A percentile compares a stretch with the other conserved stretches of the same genome.
Conservation (phyloP, 2,888 invertebrate genomes). For the Helicoverpa assulta region DNA sequence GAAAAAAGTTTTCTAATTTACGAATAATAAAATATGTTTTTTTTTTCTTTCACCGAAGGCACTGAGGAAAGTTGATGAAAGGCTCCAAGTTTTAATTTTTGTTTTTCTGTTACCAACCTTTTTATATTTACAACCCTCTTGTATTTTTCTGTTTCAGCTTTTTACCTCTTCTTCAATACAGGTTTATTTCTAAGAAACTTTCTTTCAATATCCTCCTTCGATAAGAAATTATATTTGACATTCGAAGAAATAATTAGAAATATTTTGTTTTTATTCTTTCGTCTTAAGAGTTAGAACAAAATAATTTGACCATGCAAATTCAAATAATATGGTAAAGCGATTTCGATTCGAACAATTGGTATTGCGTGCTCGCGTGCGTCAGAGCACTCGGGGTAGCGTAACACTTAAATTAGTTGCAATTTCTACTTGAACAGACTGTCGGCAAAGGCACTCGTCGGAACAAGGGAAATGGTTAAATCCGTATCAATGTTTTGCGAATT, state of each 20-base stretch:
- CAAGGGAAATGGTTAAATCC: constrained; percentile 83
- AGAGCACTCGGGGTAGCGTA: constrained; percentile 82
- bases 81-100: constrained; percentile 83
- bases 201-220: constrained; percentile 4
- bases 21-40: constrained; percentile 85
- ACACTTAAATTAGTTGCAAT: constrained; percentile 89
- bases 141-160: constrained; percentile 69
- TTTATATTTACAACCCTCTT: constrained; percentile 78
- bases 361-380: constrained; percentile 88
- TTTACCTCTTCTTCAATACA: constrained; percentile 54
- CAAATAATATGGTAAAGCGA: constrained; percentile 48
- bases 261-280: not conserved
- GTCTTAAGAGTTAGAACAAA: not conserved
- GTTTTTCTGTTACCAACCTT: constrained; percentile 82
- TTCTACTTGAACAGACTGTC: constrained; percentile 84
- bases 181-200: constrained; percentile 41
- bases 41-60: constrained; percentile 76
- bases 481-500: constrained; percentile 76
- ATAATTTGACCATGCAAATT: constrained; percentile 38
- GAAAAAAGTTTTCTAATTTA: constrained; percentile 86
- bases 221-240: not conserved
- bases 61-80: constrained; percentile 82
- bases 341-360: constrained; percentile 63
- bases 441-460: constrained; percentile 80
- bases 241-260: not conserved